Conservation (phyloP, 2,797 vertebrate genomes). For the Darevskia mixta region DNA sequence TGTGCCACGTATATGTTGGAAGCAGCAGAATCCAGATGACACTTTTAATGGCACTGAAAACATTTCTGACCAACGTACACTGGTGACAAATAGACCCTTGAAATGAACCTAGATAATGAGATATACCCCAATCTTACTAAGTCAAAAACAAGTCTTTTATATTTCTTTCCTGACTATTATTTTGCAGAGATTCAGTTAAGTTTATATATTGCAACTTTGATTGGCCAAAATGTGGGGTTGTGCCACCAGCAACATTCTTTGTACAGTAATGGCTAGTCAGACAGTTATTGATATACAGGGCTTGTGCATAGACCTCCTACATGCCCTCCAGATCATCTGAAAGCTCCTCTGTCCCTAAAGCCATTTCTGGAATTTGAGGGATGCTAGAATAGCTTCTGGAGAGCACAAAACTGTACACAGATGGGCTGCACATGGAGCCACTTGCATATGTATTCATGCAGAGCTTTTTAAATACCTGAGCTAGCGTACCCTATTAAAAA, state of each 20-base stretch:
- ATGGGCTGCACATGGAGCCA: no score
- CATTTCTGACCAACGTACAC: background rate
- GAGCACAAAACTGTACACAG: background rate
- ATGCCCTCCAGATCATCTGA: no score
- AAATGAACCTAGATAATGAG: background rate
- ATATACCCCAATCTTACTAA: background rate
- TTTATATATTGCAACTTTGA: background rate
- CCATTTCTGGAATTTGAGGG: background rate
- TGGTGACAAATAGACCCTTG: background rate
- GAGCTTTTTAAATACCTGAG: background rate
- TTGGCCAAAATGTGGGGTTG: background rate
- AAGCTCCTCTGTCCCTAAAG: background rate
- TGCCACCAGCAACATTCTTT: background rate
- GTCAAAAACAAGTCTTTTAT: background rate
- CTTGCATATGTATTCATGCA: background rate
- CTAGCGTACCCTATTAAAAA: conserved; percentile 1
- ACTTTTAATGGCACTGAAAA: background rate
- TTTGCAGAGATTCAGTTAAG: background rate
- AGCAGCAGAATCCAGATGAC: background rate
- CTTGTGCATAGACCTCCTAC: background rate
- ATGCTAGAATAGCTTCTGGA: background rate
- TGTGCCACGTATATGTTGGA: background rate
- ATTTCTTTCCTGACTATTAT: background rate
- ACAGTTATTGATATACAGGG: background rate
- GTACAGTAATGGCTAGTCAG: background rate